phyloP scores from a whole-genome alignment of 2,797 vertebrate genomes.

The Hoplostethus atlanticus region DNA sequence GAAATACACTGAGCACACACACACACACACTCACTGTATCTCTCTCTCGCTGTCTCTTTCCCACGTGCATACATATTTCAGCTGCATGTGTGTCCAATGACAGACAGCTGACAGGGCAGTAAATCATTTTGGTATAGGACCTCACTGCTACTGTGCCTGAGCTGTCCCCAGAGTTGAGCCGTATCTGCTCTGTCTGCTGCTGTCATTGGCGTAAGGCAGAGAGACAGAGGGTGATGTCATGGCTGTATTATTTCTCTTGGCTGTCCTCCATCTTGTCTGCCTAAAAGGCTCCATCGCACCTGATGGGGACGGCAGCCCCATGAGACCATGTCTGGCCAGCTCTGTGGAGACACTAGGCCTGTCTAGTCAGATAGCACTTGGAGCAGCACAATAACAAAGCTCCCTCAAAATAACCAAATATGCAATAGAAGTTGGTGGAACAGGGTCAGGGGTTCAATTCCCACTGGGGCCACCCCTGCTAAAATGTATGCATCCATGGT shows the following conservation, averaged over 20 bases:
- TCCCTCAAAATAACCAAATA: conserved; percentile 6
- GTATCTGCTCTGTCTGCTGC: conserved; percentile 34
- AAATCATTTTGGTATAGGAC: conserved; percentile 47
- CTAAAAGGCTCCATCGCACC: conserved; percentile 42
- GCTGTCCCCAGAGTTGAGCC: conserved; percentile 16
- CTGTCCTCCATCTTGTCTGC: conserved; percentile 39
- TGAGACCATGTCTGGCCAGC: conserved; percentile 36
- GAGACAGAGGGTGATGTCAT: conserved; percentile 54
- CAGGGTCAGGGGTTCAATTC: background rate
- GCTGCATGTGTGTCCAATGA: conserved; percentile 52
- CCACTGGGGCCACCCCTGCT: conserved; percentile 8
- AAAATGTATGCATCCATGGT: background rate
- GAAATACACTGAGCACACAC: conserved; percentile 16
- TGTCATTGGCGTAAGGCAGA: conserved; percentile 28
- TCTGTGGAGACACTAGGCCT: conserved; percentile 33
- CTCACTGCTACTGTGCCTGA: conserved; percentile 46
- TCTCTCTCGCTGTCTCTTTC: background rate
- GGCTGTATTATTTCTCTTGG: conserved; percentile 57
- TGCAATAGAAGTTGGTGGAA: background rate
- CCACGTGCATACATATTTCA: conserved; percentile 23
- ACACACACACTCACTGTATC: background rate
- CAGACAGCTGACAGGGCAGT: conserved; percentile 49
- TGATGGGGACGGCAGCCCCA: conserved; percentile 21
- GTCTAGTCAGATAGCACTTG: conserved; percentile 2
- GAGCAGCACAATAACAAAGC: background rate